phyloP scores from a whole-genome alignment of 2,888 invertebrate genomes.

The Caenorhabditis parvicauda region DNA sequence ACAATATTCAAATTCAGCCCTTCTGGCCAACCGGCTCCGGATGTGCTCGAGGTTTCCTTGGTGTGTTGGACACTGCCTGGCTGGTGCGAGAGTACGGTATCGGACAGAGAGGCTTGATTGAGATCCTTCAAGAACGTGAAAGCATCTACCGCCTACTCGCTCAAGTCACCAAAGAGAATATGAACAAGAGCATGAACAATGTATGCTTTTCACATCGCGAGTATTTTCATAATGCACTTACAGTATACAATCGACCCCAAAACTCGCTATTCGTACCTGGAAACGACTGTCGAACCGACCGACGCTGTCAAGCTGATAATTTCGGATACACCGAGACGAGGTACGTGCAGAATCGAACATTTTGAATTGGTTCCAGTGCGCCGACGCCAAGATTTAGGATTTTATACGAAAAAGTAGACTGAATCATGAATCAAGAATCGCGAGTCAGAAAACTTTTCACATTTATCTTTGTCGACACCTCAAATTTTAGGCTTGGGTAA shows the following conservation, averaged over 20 bases:
- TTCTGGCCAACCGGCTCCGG: constrained; percentile 99
- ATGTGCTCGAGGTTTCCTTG: constrained; percentile 92
- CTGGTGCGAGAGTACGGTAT: constrained; percentile 81
- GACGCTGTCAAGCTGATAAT: constrained; percentile 24
- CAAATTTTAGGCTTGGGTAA: too few species aligned
- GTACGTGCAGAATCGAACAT: too few species aligned
- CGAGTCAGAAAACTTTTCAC: too few species aligned
- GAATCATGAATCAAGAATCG: too few species aligned
- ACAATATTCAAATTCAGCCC: constrained; percentile 65
- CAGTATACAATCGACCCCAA: constrained; percentile 65
- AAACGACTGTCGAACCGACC: constrained; percentile 14
- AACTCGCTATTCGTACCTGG: constrained; percentile 69
- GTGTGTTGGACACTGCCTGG: constrained; percentile 94
- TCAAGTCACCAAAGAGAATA: constrained; percentile 93
- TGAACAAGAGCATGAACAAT: constrained; percentile 63
- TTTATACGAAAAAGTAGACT: too few species aligned
- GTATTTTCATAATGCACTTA: neutral
- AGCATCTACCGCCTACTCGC: constrained; percentile 83
- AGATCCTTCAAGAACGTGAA: constrained; percentile 87
- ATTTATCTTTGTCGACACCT: too few species aligned
- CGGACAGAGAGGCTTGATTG: constrained; percentile 64
- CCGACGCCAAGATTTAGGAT: too few species aligned
- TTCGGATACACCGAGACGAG: constrained; percentile 10
- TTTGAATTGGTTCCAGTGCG: too few species aligned
- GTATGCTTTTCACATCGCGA: constrained; percentile 10